Evolutionary conservation across 1,140 invertebrate genomes (phyloP).

Genomic region (Palaemon carinicauda): DNA sequence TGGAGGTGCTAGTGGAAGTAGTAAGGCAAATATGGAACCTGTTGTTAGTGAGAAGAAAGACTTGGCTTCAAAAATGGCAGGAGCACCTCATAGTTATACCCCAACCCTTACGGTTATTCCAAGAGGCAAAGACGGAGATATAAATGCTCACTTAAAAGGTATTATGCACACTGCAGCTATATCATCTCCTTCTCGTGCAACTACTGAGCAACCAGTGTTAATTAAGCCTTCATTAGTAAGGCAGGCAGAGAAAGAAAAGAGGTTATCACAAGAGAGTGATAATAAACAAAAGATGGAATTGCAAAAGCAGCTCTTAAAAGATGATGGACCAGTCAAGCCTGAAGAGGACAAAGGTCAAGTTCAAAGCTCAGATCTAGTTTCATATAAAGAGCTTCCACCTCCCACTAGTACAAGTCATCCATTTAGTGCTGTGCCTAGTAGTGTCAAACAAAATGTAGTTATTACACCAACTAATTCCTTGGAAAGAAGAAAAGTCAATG

Average conservation of each 20-base stretch:
- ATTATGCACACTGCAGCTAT: conserved; percentile 49
- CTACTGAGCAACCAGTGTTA: conserved; percentile 36
- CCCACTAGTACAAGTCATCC: conserved; percentile 47
- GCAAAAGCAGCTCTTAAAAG: conserved; percentile 41
- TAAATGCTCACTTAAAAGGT: conserved; percentile 51
- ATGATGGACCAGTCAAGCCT: conserved; percentile 11
- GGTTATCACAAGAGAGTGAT: conserved; percentile 51
- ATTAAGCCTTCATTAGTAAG: conserved; percentile 41
- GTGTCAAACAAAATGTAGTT: conserved; percentile 59
- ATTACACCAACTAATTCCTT: conserved; percentile 62
- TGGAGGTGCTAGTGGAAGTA: conserved; percentile 38
- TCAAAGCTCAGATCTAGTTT: conserved; percentile 37
- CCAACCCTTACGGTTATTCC: conserved; percentile 53
- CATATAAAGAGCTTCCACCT: conserved; percentile 54
- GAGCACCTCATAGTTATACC: conserved; percentile 30
- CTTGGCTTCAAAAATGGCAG: conserved; percentile 6
- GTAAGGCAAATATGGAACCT: conserved; percentile 24
- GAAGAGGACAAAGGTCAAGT: conserved; percentile 8
- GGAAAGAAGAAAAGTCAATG: conserved; percentile 61
- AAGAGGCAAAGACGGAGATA: conserved; percentile 44
- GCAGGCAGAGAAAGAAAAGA: conserved; percentile 49
- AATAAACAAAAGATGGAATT: conserved; percentile 32
- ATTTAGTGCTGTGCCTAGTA: conserved; percentile 57
- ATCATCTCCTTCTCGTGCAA: conserved; percentile 27
- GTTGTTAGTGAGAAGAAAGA: conserved; percentile 46